phyloP scores from a whole-genome alignment of 2,797 vertebrate species.

The Takifugu ocellatus region DNA sequence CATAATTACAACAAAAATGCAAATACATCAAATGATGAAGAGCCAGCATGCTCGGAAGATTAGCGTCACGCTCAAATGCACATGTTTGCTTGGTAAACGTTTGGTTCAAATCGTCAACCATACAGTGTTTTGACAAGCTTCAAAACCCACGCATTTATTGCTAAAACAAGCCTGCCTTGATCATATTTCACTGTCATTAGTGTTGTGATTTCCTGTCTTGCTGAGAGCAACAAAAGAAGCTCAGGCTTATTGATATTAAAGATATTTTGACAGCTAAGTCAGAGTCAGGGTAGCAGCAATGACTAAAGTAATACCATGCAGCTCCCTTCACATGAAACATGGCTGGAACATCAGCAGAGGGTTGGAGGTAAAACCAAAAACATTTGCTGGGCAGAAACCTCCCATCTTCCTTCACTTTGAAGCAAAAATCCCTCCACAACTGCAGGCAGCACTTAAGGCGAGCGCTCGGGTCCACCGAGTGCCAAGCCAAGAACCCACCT shows the following conservation, averaged over 20 bases:
- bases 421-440: conserved; percentile 51
- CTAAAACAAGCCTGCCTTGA: neutral
- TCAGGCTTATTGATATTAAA: neutral
- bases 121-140: neutral
- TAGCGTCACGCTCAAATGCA: neutral
- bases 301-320: neutral
- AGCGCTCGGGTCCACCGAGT: conserved; percentile 60
- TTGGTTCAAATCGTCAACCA: neutral
- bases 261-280: neutral
- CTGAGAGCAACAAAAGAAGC: neutral
- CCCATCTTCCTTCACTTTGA: conserved; percentile 48
- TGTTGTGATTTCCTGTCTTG: neutral
- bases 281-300: neutral
- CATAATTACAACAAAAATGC: neutral
- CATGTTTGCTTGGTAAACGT: neutral
- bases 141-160: neutral
- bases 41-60: neutral
- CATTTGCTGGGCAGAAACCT: conserved; percentile 31
- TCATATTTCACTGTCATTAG: neutral
- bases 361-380: conserved; percentile 1
- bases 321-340: conserved; percentile 2
- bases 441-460: conserved; percentile 55
- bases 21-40: neutral
- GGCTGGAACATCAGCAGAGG: conserved; percentile 7
- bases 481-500: conserved; percentile 53